phyloP scores from a whole-genome alignment of 1,140 invertebrate species.

The Nasonia giraulti region DNA sequence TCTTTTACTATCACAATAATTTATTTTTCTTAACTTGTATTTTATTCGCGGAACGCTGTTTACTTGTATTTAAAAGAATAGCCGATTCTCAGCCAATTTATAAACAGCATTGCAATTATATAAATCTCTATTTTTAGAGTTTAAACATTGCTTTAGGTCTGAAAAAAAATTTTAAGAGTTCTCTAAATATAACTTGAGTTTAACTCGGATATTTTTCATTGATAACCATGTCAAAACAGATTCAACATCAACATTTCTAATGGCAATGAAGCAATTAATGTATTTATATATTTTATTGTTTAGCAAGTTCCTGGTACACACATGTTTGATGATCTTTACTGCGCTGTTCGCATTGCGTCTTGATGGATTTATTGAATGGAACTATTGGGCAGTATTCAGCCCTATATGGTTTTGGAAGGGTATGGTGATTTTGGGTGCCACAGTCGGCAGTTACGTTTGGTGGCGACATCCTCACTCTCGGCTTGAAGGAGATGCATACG shows the following conservation, averaged over 20 bases:
- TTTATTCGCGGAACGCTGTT: not conserved
- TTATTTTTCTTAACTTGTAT: not conserved
- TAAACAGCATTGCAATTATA: constrained; percentile 5
- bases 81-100: not conserved
- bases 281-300: constrained; percentile 69
- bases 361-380: constrained; percentile 92
- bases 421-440: constrained; percentile 90
- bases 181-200: constrained; percentile 38
- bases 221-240: constrained; percentile 46
- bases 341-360: constrained; percentile 90
- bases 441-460: constrained; percentile 94
- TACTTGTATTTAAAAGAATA: not conserved
- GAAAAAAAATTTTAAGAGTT: constrained; percentile 8
- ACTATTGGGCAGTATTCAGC: constrained; percentile 94
- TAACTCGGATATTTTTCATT: constrained; percentile 44
- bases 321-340: constrained; percentile 93
- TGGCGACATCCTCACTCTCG: constrained; percentile 93
- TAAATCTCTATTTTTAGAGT: constrained; percentile 41
- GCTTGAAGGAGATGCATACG: constrained; percentile 94
- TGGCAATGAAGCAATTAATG: constrained; percentile 43
- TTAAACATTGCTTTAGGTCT: not conserved
- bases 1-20: not conserved
- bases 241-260: constrained; percentile 52
- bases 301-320: constrained; percentile 97
- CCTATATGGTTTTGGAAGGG: constrained; percentile 98